Evolutionary conservation across 2,888 invertebrate genomes (phyloP), one percentile per base, ranked within the genome.

Genomic region (Lydus trimaculatus): DNA sequence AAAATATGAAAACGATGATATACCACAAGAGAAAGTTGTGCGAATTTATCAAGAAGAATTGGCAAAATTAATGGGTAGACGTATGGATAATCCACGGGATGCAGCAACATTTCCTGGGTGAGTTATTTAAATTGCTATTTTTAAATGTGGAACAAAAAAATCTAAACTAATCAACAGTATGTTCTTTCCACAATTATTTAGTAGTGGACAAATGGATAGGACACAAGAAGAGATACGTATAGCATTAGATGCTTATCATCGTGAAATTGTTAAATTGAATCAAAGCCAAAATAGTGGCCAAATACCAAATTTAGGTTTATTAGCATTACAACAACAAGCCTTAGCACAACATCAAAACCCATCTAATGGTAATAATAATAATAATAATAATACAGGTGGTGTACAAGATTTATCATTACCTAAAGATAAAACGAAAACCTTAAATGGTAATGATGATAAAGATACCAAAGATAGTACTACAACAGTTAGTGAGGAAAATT

Each of bases 11-110:
- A 95, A 95, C 86, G 96, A 94, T 85, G 97, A 97, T 87, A 94
- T 98, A 86, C 94, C 98, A 48, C 97, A 98, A 83, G 98, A 99
- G 83, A 97, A 97, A 86, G 96, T 98, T 79, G 93, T 94, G 56
- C 90, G 96, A 81, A 95, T 98, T 81, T 98, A 98, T 84, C 97
- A 98, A 81, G 97, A 97, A 83, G 97, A 98, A 84, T 87, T 98
- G 72, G 94, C 95, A 68, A 98, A 98, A 84, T 90, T 99, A 65
- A 96, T 97, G 91, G 94, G 92, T 61, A 87, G 92, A 79, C 86
- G 93, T 73, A 89, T 91, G 65, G 92, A 93, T 61, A 93, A 93
- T 75, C 87, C 93, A 78, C 90, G 94, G 66, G 92, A 90, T 74
- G 92, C 90, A 43, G 94, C 94, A 69, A 90, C 93, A 31, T 93